Conservation (phyloP, 2,113 vertebrate species). For the Antechinus stuartii region DNA sequence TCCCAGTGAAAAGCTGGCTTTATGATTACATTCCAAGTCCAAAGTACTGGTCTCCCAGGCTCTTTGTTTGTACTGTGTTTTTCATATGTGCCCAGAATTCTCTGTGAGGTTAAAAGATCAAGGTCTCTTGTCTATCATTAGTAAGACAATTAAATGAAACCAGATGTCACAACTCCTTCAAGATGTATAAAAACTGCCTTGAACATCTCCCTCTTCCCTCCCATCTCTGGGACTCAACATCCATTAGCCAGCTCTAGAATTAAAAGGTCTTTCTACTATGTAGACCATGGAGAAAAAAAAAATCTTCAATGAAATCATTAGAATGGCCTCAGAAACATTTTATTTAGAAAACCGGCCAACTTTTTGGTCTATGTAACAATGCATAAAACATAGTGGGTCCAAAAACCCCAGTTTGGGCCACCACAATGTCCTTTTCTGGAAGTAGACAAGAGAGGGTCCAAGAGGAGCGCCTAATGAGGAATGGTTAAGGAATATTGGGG, state of each 20-base stretch:
- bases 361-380: neutral
- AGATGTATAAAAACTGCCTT: neutral
- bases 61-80: conserved; percentile 59
- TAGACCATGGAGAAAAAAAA: neutral
- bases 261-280: conserved; percentile 30
- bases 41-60: conserved; percentile 68
- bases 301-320: conserved; percentile 22
- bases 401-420: too few relatives aligned
- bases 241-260: conserved; percentile 37
- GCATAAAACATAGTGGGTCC: conserved; percentile 22
- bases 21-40: conserved; percentile 59
- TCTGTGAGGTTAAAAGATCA: conserved; percentile 63
- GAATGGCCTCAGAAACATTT: neutral
- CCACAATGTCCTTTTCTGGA: neutral
- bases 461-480: neutral
- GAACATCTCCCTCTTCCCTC: conserved; percentile 33
- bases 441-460: neutral
- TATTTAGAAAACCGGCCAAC: neutral
- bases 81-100: conserved; percentile 54
- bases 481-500: neutral
- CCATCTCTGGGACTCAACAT: conserved; percentile 19
- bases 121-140: conserved; percentile 64
- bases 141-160: conserved; percentile 68
- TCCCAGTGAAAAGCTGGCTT: conserved; percentile 25
- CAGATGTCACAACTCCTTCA: conserved; percentile 60